Percentiles rank a stretch among this genome's conserved stretches.
Evolutionary conservation across 2,888 invertebrate genomes (phyloP).

Genomic region (Sinelater perroti): DNA sequence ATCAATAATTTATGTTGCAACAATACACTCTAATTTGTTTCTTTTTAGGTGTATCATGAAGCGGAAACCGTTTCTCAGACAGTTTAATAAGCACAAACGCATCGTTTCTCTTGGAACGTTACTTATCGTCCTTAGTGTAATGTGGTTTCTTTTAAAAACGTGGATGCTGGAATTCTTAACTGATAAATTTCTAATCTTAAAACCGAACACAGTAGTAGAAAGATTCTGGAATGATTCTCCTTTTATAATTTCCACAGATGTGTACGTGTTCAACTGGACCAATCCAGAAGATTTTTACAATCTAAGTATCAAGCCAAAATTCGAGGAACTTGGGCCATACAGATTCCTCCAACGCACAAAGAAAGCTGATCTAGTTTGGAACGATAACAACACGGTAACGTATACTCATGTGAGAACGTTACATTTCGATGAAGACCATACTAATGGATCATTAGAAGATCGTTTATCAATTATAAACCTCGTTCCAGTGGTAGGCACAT

Average conservation of each 20-base stretch:
- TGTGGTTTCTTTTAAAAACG: background rate
- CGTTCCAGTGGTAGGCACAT: conserved; percentile 82
- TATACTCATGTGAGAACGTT: conserved; percentile 74
- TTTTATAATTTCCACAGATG: background rate
- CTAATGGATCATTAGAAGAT: conserved; percentile 75
- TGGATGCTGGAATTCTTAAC: background rate
- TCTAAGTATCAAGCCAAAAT: conserved; percentile 63
- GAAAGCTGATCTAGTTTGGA: conserved; percentile 77
- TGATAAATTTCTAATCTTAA: background rate
- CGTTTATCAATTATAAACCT: conserved; percentile 78
- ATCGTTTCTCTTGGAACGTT: too few relatives aligned
- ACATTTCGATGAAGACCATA: conserved; percentile 72
- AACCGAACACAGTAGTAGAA: background rate
- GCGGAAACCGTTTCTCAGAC: too few relatives aligned
- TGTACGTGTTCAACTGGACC: conserved; percentile 43
- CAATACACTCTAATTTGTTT: too few relatives aligned
- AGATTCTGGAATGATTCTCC: background rate
- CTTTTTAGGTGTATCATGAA: too few relatives aligned
- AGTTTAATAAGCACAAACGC: too few relatives aligned
- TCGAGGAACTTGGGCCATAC: conserved; percentile 71
- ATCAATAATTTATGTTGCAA: too few relatives aligned
- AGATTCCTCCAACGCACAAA: conserved; percentile 72
- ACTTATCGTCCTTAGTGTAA: background rate
- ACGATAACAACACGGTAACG: conserved; percentile 77
- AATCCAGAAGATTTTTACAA: conserved; percentile 65